Evolutionary conservation across 2,113 vertebrate genomes (phyloP), one percentile per base, ranked within the genome.

Genomic region (Coptodon bakossiorum): DNA sequence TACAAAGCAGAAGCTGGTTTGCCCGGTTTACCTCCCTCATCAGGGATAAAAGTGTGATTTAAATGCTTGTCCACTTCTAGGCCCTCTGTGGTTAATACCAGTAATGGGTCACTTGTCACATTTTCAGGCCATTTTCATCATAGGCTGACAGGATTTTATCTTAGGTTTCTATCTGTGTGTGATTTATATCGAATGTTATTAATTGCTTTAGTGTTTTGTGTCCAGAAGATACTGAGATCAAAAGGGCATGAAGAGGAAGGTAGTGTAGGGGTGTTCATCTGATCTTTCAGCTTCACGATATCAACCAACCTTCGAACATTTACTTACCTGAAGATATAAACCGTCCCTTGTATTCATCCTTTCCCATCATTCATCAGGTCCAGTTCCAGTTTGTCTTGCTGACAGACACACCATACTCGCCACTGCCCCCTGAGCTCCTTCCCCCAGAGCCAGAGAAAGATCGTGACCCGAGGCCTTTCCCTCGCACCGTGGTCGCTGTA

Each of bases 301-400:
- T 48, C 14, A 76, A 11, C 17, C 61, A 66, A 11, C 40, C 14
- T 76, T 48, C 0, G 10, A 66, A 66, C 61, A 66, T 66, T 50
- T n/a, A 31, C 27, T 78, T 78, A 7, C 27, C 73, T 52, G 54
- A 83, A 91, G 11, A 66, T 48, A 63, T 48, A 19, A 40, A 34
- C 19, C 50, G 10, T 63, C 3, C 5, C 6, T 16, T 54, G 27
- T 24, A 12, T 79, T 13, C 13, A 8, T 63, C 29, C 6, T 36
- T 6, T 56, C 12, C 7, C 9, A 14, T 81, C 6, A 16, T 81
- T 84, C 31, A 36, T 13, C 92, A 99, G 99, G 99, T 99, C 54
- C 98, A 99, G 94, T 99, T 99, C 92, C 99, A 99, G 94, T 99
- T 99, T 57, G 98, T 99, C 1, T 93, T 99, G 91, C 96, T 99